Evolutionary conservation across 2,888 invertebrate genomes (phyloP), one percentile per base, ranked within the genome.

Genomic region (Drosophila heteroneura): DNA sequence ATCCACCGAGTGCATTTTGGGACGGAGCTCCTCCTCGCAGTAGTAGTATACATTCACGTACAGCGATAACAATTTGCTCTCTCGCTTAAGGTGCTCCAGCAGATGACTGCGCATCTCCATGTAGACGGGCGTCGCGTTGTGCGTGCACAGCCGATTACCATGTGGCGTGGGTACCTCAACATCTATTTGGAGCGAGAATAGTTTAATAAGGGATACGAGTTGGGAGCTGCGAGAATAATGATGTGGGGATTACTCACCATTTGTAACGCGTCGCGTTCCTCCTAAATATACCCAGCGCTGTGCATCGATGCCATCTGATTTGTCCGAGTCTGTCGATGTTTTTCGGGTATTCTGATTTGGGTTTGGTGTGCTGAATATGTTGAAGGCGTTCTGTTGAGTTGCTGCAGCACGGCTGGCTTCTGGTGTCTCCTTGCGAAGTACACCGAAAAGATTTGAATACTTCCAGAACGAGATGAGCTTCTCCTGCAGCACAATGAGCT

Each of bases 1-100:
- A 74, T 93, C 92, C 53, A 93, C 92, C 3, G 93, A 92, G 67
- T 92, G 92, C 73, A 89, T 85, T 59, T 91, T 91, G 5, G 92
- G 91, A 7, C 89, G 77, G 64, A 91, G 67, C 41, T 92, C 92
- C 70, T 91, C 92, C 58, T 92, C 92, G 56, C 93, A 89, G 53
- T 84, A 93, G 71, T 91, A 93, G 73, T 93, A 93, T 1, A 93
- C 86, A 69, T 93, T 93, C 22, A 93, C 91, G 62, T 93, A 93
- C 47, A 92, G 78, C 5, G 93, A 92, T 14, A 92, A 79, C n/a
- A 93, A 70, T 56, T 91, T 91, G 58, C 92, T 91, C 53, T 92
- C 92, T 1, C 93, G 89, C 44, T 83, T 83, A 58, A 91, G 90
- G 39, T 91, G 90, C 1, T 91, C 89, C 59, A 92, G 59, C 44